Evolutionary conservation across 30 jellyfish, hydroid and myxozoan species (phyloP).

Genomic region (Aurelia aurita complex sp. Pacific): DNA sequence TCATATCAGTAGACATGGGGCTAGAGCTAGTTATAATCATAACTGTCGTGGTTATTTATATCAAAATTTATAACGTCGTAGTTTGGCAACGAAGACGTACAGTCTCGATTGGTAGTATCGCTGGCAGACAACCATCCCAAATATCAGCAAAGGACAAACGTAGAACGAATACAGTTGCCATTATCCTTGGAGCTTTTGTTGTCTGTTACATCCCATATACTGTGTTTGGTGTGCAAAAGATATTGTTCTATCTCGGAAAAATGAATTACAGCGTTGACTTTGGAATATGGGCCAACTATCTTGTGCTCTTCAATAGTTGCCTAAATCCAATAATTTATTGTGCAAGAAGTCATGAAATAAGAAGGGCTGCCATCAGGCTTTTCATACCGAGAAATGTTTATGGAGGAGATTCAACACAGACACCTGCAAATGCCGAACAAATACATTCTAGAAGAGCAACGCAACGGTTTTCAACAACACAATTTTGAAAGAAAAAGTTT

Average conservation of each 20-base stretch:
- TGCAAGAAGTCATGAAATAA: slow-evolving; percentile 55
- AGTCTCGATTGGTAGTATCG: neutral
- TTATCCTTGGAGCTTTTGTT: neutral
- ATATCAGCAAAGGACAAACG: neutral
- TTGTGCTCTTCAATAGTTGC: slow-evolving; percentile 51
- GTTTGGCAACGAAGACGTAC: neutral
- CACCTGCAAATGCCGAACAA: neutral
- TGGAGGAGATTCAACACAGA: neutral
- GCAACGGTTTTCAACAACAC: no score
- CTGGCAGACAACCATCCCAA: slow-evolving; percentile 6
- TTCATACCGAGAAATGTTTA: neutral
- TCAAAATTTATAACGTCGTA: slow-evolving; percentile 22
- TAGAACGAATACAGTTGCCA: slow-evolving; percentile 15
- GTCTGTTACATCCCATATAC: slow-evolving; percentile 22
- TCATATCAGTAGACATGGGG: slow-evolving; percentile 21
- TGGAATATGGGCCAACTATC: slow-evolving; percentile 52
- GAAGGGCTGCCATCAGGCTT: slow-evolving; percentile 39
- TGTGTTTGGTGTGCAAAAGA: neutral
- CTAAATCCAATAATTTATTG: slow-evolving; percentile 60
- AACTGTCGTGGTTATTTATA: slow-evolving; percentile 26
- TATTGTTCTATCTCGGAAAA: slow-evolving; percentile 1
- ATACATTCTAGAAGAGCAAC: no score
- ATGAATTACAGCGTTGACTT: slow-evolving; percentile 6
- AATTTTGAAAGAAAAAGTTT: no score
- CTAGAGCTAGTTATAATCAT: slow-evolving; percentile 21